Evolutionary conservation across 2,797 vertebrate species (phyloP), one percentile per base, ranked within the genome.

Genomic region (Kryptolebias ocellatus): DNA sequence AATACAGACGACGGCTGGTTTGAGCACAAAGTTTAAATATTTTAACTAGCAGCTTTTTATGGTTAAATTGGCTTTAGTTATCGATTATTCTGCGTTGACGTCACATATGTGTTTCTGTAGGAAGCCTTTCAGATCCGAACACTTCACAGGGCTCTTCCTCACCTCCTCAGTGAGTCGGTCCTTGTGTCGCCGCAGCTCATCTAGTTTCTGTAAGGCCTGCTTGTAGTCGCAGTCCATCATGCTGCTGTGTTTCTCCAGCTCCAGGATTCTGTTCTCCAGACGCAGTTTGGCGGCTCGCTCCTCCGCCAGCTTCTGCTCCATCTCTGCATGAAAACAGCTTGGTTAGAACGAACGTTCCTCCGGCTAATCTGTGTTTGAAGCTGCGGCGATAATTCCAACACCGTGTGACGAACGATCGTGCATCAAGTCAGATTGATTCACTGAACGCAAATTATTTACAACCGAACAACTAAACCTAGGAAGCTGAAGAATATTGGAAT

Each of bases 191-290:
- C 96, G 95, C 47, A 98, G 93, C 83, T 98, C 97, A 0, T 97
- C 96, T 17, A 97, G 93, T 83, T 97, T 99, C 92, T 99, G 98
- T 60, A 97, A 94, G 0, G 96, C 95, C 85, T 99, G 98, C 80
- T 99, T 99, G 72, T 98, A 95, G 88, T 99, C 98, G 5, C 98
- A 99, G 90, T 99, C 97, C 80, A 98, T 90, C 93, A 99, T 95
- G 60, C 97, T 99, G 86, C 95, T 95, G 71, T 94, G 95, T 76
- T 98, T 99, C 92, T 99, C 98, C 82, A 95, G 94, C 81, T 99
- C 96, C 74, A 99, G 88, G 63, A 99, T 90, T 29, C 93, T 86
- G 90, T 99, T 98, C 89, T 99, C 98, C 66, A 99, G 94, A 51
- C 95, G 95, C 70, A 97, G 93, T 79, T 99, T 99, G 49, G 95